These are phyloP conservation scores for Arenaria interpres DNA, from an alignment of 2,113 vertebrate species.

Conservation along the genomic window DNA sequence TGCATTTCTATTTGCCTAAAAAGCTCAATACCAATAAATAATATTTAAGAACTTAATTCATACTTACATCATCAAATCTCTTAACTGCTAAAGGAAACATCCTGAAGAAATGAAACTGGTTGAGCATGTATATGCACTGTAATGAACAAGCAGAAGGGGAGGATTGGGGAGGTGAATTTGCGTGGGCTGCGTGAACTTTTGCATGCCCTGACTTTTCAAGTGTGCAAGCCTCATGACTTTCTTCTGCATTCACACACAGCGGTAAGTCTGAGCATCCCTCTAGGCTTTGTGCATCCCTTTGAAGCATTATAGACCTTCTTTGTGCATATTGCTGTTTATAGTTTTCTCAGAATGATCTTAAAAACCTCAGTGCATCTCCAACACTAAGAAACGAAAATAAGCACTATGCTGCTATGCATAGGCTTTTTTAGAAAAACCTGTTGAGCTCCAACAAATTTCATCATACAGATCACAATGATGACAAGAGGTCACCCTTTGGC, in stretches of 20 bases:
- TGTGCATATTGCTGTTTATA: neutral
- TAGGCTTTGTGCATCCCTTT: neutral
- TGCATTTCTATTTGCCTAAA: neutral
- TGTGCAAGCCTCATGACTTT: neutral
- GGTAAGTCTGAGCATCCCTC: neutral
- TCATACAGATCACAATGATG: neutral
- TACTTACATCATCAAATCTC: neutral
- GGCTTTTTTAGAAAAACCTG: neutral
- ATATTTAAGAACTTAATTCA: neutral
- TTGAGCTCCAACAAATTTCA: neutral
- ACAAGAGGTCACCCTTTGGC: neutral
- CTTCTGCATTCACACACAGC: neutral
- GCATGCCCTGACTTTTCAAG: neutral
- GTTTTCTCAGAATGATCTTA: neutral
- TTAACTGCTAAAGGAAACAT: neutral
- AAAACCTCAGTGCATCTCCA: neutral
- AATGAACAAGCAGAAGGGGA: neutral
- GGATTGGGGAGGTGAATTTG: neutral
- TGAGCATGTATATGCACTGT: neutral
- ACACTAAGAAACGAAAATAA: neutral
- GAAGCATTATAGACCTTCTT: neutral
- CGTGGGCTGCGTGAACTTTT: neutral
- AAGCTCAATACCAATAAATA: neutral
- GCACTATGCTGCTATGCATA: neutral
- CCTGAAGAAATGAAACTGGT: constrained; percentile 3